Evolutionary conservation across 2,797 vertebrate species (phyloP).

Genomic region (Erpetoichthys calabaricus): DNA sequence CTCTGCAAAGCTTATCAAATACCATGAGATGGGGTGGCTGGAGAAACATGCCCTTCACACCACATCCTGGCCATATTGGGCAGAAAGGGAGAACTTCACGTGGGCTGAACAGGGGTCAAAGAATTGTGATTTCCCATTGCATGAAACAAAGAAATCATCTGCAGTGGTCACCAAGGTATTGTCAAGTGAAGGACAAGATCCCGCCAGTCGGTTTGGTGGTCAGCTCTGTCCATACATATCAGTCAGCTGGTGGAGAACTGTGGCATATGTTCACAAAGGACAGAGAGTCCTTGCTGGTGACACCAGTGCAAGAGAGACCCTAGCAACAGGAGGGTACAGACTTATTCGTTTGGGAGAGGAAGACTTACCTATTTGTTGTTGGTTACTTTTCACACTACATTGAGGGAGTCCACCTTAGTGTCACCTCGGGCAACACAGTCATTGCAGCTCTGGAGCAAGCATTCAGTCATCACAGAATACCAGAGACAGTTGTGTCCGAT

Average conservation of each 20-base stretch:
- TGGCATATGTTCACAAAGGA: constrained; percentile 12
- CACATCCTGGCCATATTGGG: constrained; percentile 5
- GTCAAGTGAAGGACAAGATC: constrained; percentile 18
- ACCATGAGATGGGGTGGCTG: background rate
- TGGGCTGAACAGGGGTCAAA: constrained; percentile 13
- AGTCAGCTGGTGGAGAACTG: constrained; percentile 15
- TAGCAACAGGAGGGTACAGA: constrained; percentile 18
- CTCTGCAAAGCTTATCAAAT: background rate
- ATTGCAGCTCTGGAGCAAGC: constrained; percentile 12
- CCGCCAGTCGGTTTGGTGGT: constrained; percentile 17
- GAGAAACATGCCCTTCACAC: constrained; percentile 3
- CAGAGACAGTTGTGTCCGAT: constrained; percentile 8
- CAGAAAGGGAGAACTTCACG: constrained; percentile 7
- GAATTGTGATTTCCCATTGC: constrained; percentile 9
- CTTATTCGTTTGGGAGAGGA: constrained; percentile 19
- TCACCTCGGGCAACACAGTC: constrained; percentile 4
- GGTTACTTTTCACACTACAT: constrained; percentile 20
- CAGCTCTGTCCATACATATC: constrained; percentile 18
- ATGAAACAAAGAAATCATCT: constrained; percentile 11
- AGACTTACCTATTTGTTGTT: constrained; percentile 17
- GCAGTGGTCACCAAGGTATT: constrained; percentile 15
- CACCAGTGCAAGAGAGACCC: constrained; percentile 10
- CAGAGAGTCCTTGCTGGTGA: constrained; percentile 17
- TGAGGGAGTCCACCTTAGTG: constrained; percentile 11
- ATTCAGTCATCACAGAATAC: constrained; percentile 7